Evolutionary conservation across 2,113 vertebrate species (phyloP), one percentile per base, ranked within the genome.

Genomic region (Coryphaenoides rupestris): DNA sequence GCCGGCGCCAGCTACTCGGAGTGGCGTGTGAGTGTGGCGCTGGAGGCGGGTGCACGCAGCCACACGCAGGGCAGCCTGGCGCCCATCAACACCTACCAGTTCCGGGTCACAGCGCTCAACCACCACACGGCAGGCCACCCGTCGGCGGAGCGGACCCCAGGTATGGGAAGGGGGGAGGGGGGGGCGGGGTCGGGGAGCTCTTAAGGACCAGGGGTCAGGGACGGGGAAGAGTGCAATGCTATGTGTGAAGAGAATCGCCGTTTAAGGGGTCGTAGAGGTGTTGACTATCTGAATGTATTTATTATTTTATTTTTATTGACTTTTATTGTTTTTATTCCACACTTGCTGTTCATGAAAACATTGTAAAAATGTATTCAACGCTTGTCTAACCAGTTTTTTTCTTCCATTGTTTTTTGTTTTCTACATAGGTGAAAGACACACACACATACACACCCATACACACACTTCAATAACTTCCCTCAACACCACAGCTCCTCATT

Each of bases 61-160:
- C 79, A 84, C 57, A 90, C 84, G 28, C 77, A 94, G 21, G 85
- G 85, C 10, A 91, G 88, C 21, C 74, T 96, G 83, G 93, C 93
- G 63, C 94, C 94, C 0, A 79, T 85, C 0, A 66, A 82, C 52
- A 83, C 84, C 19, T 97, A 95, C 19, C 89, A 90, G 64, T 94
- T 98, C 80, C 91, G 92, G 0, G 65, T 96, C 74, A 83, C 87
- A 70, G 92, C 93, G 5, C 74, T 96, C 74, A 98, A 96, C 81
- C 92, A 94, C 81, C 90, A 86, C 67, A 95, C 92, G 1, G 66
- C 87, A 0, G 95, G 95, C 75, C 75, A 93, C 58, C 93, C 94
- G 1, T 98, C 95, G 3, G 88, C 91, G 73, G 82, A 87, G 73
- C 92, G 91, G 87, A 94, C 80, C 60, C 95, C 96, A 96, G 95